Evolutionary conservation across 2,113 vertebrate genomes (phyloP).

Genomic region (Xiphorhynchus elegans): DNA sequence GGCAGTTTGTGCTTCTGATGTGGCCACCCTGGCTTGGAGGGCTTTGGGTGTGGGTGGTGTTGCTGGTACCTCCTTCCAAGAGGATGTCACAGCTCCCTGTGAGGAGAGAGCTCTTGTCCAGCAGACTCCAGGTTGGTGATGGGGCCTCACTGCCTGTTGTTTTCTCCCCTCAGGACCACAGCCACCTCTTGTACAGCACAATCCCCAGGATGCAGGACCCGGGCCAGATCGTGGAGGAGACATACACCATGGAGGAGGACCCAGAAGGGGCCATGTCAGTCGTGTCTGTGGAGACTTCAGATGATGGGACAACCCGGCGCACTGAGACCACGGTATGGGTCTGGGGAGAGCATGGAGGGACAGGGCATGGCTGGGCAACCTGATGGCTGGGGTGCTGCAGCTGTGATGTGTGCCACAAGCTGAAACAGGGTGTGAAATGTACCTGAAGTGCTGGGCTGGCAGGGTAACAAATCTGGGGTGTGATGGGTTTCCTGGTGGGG

Average conservation of each 20-base stretch:
- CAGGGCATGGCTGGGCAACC: background rate
- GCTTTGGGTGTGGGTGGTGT: background rate
- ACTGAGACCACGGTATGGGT: constrained; percentile 87
- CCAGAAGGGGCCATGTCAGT: constrained; percentile 83
- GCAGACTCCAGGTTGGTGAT: background rate
- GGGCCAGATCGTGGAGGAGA: constrained; percentile 88
- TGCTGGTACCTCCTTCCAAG: background rate
- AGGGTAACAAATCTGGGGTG: fast-evolving
- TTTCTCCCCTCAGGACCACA: constrained; percentile 70
- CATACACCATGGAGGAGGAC: constrained; percentile 85
- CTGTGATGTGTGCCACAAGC: fast-evolving
- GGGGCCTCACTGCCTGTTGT: background rate
- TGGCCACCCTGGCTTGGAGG: background rate
- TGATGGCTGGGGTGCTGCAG: background rate
- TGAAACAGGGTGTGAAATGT: background rate
- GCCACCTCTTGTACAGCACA: constrained; percentile 78
- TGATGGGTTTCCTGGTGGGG: background rate
- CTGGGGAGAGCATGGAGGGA: background rate
- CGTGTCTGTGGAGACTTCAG: constrained; percentile 87
- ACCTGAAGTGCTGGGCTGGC: background rate
- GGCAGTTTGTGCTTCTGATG: background rate
- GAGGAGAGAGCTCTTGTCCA: fast-evolving
- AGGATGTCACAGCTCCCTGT: fast-evolving
- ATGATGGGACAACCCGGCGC: constrained; percentile 89
- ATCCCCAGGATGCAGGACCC: constrained; percentile 92